These are phyloP conservation scores for Falco naumanni DNA, from an alignment of 2,797 vertebrate genomes.

Conservation along the genomic window DNA sequence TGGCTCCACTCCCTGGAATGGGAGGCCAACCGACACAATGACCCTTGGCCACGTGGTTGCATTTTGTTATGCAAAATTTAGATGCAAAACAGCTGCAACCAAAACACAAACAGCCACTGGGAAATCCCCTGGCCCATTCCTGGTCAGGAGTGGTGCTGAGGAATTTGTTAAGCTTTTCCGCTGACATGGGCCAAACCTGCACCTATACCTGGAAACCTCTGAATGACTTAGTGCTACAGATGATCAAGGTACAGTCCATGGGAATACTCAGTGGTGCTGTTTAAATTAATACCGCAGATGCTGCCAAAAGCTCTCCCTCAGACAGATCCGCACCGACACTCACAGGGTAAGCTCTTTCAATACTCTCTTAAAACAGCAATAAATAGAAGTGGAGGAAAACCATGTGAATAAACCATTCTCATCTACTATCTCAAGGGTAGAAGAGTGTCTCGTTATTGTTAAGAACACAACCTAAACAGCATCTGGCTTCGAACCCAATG, in stretches of 20 bases:
- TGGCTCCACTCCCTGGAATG: background rate
- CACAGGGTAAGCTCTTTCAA: background rate
- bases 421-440: background rate
- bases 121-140: background rate
- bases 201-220: background rate
- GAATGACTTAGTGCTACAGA: background rate
- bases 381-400: background rate
- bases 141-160: rapidly evolving
- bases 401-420: background rate
- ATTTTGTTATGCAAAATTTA: background rate
- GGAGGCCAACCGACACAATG: background rate
- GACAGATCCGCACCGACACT: background rate
- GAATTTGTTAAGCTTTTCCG: background rate
- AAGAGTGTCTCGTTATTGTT: background rate
- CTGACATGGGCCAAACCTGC: background rate
- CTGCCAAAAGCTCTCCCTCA: background rate
- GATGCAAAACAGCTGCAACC: background rate
- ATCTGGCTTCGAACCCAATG: background rate
- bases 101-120: background rate
- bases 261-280: background rate
- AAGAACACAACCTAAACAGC: background rate
- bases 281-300: background rate
- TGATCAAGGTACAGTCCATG: background rate
- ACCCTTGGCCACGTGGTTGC: background rate
- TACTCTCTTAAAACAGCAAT: background rate